Percentiles rank a stretch among this genome's conserved stretches.
phyloP scores from a whole-genome alignment of 1,140 invertebrate genomes.

The Apocrypta bakeri region DNA sequence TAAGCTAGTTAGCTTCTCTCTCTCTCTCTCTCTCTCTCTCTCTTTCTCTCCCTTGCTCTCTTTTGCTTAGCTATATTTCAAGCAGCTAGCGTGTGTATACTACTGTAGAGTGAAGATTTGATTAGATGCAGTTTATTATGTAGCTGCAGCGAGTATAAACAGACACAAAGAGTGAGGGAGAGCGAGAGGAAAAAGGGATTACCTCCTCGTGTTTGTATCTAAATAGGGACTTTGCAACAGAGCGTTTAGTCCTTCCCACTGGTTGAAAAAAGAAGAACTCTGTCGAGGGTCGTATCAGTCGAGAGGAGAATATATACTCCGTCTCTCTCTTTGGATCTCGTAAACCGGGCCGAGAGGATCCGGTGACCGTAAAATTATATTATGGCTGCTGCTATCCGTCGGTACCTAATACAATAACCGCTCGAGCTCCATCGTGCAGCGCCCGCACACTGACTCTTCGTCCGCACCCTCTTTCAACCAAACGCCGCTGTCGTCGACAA shows the following conservation, averaged over 20 bases:
- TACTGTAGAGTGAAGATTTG: background rate
- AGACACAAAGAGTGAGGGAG: background rate
- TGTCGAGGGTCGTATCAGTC: constrained; percentile 22
- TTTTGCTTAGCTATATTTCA: background rate
- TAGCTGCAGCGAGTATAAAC: background rate
- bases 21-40: background rate
- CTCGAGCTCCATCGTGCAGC: background rate
- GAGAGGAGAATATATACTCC: constrained; percentile 1
- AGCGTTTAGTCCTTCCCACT: constrained; percentile 59
- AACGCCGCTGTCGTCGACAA: no score
- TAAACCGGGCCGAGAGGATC: constrained; percentile 31
- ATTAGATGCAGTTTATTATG: background rate
- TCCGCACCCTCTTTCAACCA: background rate
- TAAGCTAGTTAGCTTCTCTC: constrained; percentile 10
- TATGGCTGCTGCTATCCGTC: constrained; percentile 44
- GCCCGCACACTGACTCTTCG: background rate
- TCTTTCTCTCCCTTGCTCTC: background rate
- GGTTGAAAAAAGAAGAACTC: no score
- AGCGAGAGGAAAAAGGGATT: constrained; percentile 12
- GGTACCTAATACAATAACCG: constrained; percentile 54
- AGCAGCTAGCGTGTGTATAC: background rate
- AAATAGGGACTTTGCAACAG: background rate
- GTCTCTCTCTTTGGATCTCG: constrained; percentile 20
- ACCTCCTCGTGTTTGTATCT: background rate
- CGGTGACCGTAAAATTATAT: constrained; percentile 56